Evolutionary conservation across 2,113 vertebrate species (phyloP).

Genomic region (Cyanoderma ruficeps): DNA sequence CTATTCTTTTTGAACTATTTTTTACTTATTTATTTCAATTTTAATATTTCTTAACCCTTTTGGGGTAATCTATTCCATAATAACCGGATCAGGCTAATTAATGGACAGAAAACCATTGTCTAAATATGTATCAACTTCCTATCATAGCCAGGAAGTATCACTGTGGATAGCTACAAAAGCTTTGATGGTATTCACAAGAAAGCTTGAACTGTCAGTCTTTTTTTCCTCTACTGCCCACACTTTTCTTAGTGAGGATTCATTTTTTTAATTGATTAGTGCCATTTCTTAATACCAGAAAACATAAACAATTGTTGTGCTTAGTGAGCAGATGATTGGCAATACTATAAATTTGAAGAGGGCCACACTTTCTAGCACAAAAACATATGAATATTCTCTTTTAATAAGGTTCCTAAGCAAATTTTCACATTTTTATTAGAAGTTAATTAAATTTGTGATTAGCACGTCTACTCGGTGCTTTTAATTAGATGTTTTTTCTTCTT

Average conservation of each 20-base stretch:
- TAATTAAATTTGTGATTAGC: background rate
- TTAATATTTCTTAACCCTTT: background rate
- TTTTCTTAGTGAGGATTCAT: background rate
- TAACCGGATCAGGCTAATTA: background rate
- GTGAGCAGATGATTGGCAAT: background rate
- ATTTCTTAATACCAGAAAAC: background rate
- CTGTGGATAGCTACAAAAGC: background rate
- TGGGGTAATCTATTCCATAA: background rate
- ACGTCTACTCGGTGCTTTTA: background rate
- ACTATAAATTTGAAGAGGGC: background rate
- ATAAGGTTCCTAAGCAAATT: background rate
- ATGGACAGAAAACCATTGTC: background rate
- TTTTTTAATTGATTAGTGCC: background rate
- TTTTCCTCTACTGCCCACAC: background rate
- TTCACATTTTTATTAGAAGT: background rate
- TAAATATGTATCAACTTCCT: background rate
- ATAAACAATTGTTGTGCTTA: background rate
- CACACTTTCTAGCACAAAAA: background rate
- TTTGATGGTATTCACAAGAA: background rate
- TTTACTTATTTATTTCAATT: background rate
- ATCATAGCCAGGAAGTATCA: background rate
- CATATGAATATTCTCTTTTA: background rate
- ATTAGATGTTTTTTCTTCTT: background rate
- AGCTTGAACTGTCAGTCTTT: background rate
- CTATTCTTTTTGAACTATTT: background rate